Percentiles rank a stretch among this genome's conserved stretches.
These are phyloP conservation scores for Zosterops hypoxanthus DNA, from an alignment of 2,113 vertebrate species.

Conservation along the genomic window DNA sequence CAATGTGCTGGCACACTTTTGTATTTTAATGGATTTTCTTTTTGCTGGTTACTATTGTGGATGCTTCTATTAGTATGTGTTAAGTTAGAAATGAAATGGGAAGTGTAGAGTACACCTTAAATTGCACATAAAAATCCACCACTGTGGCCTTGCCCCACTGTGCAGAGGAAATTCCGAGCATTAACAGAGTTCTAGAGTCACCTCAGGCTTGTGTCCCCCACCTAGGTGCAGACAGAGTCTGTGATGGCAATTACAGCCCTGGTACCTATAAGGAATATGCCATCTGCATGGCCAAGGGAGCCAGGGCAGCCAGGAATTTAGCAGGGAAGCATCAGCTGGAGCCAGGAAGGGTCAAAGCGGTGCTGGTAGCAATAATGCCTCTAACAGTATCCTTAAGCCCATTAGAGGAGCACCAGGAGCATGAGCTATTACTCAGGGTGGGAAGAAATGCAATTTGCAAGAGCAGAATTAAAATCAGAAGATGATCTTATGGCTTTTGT, in stretches of 20 bases:
- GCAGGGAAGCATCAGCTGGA: background rate
- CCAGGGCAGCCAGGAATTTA: constrained; percentile 18
- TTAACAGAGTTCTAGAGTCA: background rate
- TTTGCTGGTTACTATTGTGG: constrained; percentile 24
- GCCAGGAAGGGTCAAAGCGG: background rate
- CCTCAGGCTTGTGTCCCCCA: background rate
- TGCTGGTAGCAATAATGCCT: background rate
- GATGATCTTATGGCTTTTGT: background rate
- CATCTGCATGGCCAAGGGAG: background rate
- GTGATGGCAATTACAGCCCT: background rate
- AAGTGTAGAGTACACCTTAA: constrained; percentile 14
- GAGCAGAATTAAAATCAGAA: constrained; percentile 36
- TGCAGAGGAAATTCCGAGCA: constrained; percentile 3
- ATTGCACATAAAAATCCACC: constrained; percentile 30
- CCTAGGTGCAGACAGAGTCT: background rate
- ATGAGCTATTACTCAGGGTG: background rate
- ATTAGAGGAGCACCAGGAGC: background rate
- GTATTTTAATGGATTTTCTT: constrained; percentile 25
- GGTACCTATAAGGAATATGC: background rate
- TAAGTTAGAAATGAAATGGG: constrained; percentile 44
- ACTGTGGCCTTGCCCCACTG: background rate
- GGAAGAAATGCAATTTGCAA: background rate
- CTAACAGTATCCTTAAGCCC: background rate
- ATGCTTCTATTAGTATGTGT: background rate
- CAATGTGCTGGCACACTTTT: background rate